Evolutionary conservation across 2,888 invertebrate species (phyloP).

Genomic region (Spisula subtruncata): DNA sequence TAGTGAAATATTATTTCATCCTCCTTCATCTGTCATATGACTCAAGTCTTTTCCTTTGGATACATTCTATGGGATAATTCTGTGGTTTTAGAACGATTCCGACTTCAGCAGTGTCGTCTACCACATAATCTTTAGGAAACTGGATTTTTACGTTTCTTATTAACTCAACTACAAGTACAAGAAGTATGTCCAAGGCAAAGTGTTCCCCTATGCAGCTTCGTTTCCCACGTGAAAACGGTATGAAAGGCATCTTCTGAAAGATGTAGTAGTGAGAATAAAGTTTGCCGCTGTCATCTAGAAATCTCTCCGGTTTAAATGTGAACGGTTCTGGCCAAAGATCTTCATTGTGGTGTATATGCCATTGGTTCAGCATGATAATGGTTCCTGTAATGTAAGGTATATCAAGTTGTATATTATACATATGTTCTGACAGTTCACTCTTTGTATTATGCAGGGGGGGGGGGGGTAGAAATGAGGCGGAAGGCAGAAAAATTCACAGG

Average conservation of each 20-base stretch:
- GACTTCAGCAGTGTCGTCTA: conserved; percentile 60
- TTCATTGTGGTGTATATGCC: conserved; percentile 73
- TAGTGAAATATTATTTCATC: no score
- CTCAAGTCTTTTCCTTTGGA: conserved; percentile 4
- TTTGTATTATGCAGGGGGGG: no score
- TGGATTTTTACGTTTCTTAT: conserved; percentile 48
- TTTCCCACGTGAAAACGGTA: conserved; percentile 75
- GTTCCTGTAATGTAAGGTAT: conserved; percentile 68
- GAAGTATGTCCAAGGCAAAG: conserved; percentile 63
- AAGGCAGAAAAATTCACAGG: no score
- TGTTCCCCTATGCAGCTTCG: conserved; percentile 73
- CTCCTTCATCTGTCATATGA: background rate
- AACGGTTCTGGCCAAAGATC: conserved; percentile 73
- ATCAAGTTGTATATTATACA: no score
- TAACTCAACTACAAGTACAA: conserved; percentile 60
- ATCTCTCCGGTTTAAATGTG: conserved; percentile 75
- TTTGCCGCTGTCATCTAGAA: conserved; percentile 70
- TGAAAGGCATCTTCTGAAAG: conserved; percentile 65
- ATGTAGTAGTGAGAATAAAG: conserved; percentile 54
- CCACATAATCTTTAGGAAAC: conserved; percentile 46
- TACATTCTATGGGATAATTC: conserved; percentile 40
- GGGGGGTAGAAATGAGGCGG: no score
- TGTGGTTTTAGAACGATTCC: conserved; percentile 51
- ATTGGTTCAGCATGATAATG: conserved; percentile 71
- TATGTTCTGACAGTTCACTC: no score